Conservation (phyloP, 2,888 invertebrate species). For the Lycophotia porphyrea region DNA sequence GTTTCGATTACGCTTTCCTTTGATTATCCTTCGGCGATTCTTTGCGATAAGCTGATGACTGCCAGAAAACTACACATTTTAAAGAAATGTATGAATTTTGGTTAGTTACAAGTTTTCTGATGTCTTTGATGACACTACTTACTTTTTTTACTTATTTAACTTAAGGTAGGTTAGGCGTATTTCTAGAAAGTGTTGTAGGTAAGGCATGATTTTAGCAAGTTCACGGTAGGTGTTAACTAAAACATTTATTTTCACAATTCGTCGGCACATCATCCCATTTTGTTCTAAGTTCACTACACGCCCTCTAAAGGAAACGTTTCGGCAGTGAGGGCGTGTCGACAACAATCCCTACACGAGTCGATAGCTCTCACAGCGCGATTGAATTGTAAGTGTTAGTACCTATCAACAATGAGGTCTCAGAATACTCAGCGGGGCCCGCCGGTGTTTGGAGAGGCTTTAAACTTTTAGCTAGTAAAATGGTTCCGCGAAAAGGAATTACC, state of each 20-base stretch:
- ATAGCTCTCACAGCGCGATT: conserved; percentile 62
- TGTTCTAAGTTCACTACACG: conserved; percentile 39
- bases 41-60: conserved; percentile 16
- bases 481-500: conserved; percentile 10
- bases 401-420: conserved; percentile 55
- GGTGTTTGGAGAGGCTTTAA: conserved; percentile 44
- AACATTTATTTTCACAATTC: neutral
- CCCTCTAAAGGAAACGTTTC: conserved; percentile 50
- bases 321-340: conserved; percentile 50
- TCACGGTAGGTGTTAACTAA: neutral
- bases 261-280: conserved; percentile 17
- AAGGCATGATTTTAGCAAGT: neutral
- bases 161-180: neutral
- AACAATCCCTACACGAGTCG: conserved; percentile 59
- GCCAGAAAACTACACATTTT: neutral
- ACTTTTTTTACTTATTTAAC: no score
- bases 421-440: conserved; percentile 28
- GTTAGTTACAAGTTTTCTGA: neutral
- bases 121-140: neutral
- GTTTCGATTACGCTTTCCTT: conserved; percentile 24
- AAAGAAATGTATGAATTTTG: conserved; percentile 9
- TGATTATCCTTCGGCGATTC: conserved; percentile 18
- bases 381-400: conserved; percentile 65
- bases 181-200: neutral
- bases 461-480: conserved; percentile 44